phyloP scores from a whole-genome alignment of 2,113 vertebrate genomes.

The Pelusios castaneus region DNA sequence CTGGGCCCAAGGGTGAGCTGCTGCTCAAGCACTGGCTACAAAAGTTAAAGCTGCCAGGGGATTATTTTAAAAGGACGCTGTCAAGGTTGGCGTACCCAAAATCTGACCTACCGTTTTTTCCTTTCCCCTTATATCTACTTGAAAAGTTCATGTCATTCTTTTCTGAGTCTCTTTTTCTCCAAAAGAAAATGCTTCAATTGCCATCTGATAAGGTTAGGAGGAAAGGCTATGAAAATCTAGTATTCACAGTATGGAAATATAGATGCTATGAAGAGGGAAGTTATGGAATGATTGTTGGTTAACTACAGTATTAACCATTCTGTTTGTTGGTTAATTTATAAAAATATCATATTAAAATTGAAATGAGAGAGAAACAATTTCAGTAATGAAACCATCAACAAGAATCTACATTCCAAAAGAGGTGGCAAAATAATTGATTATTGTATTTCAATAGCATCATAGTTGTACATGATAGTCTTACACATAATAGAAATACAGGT shows the following conservation, averaged over 20 bases:
- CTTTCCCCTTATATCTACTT: conserved; percentile 49
- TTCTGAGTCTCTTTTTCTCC: not conserved
- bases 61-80: conserved; percentile 71
- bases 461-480: not conserved
- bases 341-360: not conserved
- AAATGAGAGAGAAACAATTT: not conserved
- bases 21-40: conserved; percentile 39
- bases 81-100: conserved; percentile 71
- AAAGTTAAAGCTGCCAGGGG: conserved; percentile 72
- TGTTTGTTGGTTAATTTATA: not conserved
- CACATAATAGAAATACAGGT: accelerated
- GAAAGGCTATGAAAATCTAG: not conserved
- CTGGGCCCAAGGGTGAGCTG: conserved; percentile 55
- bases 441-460: not conserved
- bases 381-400: not conserved
- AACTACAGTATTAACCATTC: no score
- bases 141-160: conserved; percentile 52
- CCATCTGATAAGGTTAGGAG: conserved; percentile 25
- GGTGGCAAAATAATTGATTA: not conserved
- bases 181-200: conserved; percentile 31
- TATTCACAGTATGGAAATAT: not conserved
- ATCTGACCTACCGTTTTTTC: conserved; percentile 47
- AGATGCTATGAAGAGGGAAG: not conserved
- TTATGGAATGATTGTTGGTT: not conserved
- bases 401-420: not conserved